Conservation (phyloP, 2,797 vertebrate species). For the Falco novaeseelandiae region DNA sequence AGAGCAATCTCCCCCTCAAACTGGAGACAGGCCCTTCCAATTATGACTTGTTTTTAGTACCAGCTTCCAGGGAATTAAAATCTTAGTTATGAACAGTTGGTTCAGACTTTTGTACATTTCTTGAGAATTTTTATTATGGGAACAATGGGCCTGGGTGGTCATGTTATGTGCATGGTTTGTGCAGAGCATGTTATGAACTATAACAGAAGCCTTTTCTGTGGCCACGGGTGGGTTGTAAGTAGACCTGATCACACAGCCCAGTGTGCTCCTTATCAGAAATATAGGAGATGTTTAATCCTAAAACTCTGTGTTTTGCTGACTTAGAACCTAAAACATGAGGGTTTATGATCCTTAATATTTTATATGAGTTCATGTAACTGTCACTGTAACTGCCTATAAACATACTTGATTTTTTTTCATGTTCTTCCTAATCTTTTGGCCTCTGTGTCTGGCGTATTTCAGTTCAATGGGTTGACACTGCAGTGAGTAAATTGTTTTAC, state of each 20-base stretch:
- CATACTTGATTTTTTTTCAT: background rate
- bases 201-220: background rate
- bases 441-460: background rate
- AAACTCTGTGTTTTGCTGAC: background rate
- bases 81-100: background rate
- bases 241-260: background rate
- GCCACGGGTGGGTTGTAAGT: background rate
- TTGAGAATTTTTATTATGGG: background rate
- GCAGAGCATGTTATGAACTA: background rate
- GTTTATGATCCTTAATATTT: constrained; percentile 14
- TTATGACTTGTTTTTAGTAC: constrained; percentile 29
- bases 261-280: background rate
- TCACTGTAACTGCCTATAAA: background rate
- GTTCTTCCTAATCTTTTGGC: background rate
- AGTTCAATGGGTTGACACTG: background rate
- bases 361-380: background rate
- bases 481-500: background rate
- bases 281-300: background rate
- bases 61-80: background rate
- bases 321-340: background rate
- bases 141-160: background rate
- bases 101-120: background rate
- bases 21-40: constrained; percentile 34
- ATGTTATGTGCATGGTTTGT: background rate
- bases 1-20: constrained; percentile 16